Evolutionary conservation across 92 coral and sea anemone species (phyloP).

Genomic region (Montipora capitata): DNA sequence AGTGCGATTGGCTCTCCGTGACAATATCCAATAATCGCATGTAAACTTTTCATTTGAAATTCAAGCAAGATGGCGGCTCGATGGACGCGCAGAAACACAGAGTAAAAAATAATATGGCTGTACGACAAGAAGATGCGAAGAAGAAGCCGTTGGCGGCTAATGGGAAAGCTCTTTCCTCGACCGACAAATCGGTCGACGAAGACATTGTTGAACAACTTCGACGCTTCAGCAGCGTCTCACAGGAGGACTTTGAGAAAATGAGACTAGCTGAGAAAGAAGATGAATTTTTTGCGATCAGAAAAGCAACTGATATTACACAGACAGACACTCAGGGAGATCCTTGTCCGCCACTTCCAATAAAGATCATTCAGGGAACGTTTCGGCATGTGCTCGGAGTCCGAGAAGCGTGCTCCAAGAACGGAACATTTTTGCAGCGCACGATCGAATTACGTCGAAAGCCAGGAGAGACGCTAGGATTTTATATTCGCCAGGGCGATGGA

Average conservation of each 20-base stretch:
- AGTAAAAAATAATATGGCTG: slow-evolving; percentile 83
- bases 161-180: slow-evolving; percentile 79
- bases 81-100: slow-evolving; percentile 61
- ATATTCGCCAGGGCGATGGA: slow-evolving; percentile 99
- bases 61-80: slow-evolving; percentile 95
- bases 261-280: slow-evolving; percentile 97
- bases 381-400: slow-evolving; percentile 94
- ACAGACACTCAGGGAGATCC: slow-evolving; percentile 98
- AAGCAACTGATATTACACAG: slow-evolving; percentile 97
- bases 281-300: slow-evolving; percentile 95
- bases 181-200: slow-evolving; percentile 73
- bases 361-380: slow-evolving; percentile 94
- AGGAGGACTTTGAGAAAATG: slow-evolving; percentile 99
- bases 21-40: slow-evolving; percentile 91
- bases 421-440: slow-evolving; percentile 96
- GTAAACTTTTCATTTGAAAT: slow-evolving; percentile 85
- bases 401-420: slow-evolving; percentile 98
- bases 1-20: slow-evolving; percentile 72
- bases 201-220: slow-evolving; percentile 90
- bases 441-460: slow-evolving; percentile 97
- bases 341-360: slow-evolving; percentile 95
- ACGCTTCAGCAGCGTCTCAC: slow-evolving; percentile 96
- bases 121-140: slow-evolving; percentile 80
- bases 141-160: slow-evolving; percentile 77
- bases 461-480: slow-evolving; percentile 98